Evolutionary conservation across 2,888 invertebrate genomes (phyloP).

Genomic region (Loripinus fragilis): DNA sequence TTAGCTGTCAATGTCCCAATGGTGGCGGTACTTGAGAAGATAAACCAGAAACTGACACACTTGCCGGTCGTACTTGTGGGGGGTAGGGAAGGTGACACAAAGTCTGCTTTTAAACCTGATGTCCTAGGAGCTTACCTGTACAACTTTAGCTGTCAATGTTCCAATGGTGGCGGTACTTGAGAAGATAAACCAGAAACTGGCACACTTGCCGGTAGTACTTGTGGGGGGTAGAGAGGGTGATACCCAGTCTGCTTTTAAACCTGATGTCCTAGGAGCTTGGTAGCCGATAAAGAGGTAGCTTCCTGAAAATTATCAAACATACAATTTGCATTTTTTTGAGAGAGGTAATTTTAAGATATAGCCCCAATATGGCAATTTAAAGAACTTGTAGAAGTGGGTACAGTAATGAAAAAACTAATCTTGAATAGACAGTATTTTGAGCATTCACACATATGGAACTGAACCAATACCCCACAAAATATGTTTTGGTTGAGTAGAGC

Average conservation of each 20-base stretch:
- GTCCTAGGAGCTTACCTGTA: slow-evolving; percentile 84
- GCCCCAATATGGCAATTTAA: too few species aligned
- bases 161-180: slow-evolving; percentile 62
- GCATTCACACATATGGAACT: too few species aligned
- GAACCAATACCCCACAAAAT: too few species aligned
- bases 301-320: slow-evolving; percentile 76
- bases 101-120: slow-evolving; percentile 86
- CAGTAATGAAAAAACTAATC: too few species aligned
- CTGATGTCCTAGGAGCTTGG: slow-evolving; percentile 85
- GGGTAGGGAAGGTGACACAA: slow-evolving; percentile 67
- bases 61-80: slow-evolving; percentile 64
- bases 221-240: slow-evolving; percentile 70
- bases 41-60: slow-evolving; percentile 72
- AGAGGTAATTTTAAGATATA: too few species aligned
- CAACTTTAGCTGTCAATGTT: slow-evolving; percentile 53
- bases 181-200: slow-evolving; percentile 72
- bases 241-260: slow-evolving; percentile 85
- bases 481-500: too few species aligned
- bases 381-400: too few species aligned
- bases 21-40: slow-evolving; percentile 59
- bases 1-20: slow-evolving; percentile 61
- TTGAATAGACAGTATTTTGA: too few species aligned
- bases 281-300: slow-evolving; percentile 87
- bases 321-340: too few species aligned
- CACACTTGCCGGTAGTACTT: slow-evolving; percentile 61